Percentiles rank a stretch among this genome's conserved stretches.
phyloP scores from a whole-genome alignment of 2,797 vertebrate species.

The Percopsis omiscomaycus region DNA sequence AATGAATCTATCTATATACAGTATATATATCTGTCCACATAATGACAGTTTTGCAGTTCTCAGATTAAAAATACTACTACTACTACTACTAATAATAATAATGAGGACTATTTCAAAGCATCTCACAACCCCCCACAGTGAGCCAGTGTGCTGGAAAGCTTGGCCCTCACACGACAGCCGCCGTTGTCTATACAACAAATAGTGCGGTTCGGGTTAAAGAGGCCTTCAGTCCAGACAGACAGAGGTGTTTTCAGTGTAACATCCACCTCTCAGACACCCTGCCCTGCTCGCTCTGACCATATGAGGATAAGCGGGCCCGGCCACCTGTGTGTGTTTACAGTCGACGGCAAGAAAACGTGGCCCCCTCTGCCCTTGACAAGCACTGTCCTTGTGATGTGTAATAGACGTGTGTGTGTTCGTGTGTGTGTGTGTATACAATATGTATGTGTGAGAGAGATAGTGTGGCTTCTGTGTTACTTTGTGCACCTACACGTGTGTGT shows the following conservation, averaged over 20 bases:
- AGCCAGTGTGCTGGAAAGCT: constrained; percentile 4
- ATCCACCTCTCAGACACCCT: constrained; percentile 43
- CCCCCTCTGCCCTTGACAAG: constrained; percentile 51
- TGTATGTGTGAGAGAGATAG: constrained; percentile 22
- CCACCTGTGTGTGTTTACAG: constrained; percentile 65
- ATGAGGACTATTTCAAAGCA: too few species aligned
- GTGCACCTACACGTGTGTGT: not conserved
- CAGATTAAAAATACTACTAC: too few species aligned
- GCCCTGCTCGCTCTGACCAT: constrained; percentile 17
- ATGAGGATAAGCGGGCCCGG: constrained; percentile 36
- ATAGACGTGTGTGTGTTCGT: constrained; percentile 8
- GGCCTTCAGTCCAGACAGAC: constrained; percentile 35
- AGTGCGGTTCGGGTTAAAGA: constrained; percentile 42
- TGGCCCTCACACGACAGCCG: not conserved
- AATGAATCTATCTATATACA: not conserved
- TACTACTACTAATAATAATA: too few species aligned
- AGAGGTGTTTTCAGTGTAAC: constrained; percentile 27
- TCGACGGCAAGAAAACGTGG: constrained; percentile 49
- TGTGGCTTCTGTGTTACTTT: not conserved
- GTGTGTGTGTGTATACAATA: not conserved
- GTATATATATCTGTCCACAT: too few species aligned
- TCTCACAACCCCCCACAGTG: too few species aligned
- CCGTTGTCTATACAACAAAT: constrained; percentile 35
- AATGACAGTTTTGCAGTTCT: too few species aligned
- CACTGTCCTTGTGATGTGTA: constrained; percentile 56